Evolutionary conservation across 2,797 vertebrate species (phyloP).

Genomic region (Melopsittacus undulatus): DNA sequence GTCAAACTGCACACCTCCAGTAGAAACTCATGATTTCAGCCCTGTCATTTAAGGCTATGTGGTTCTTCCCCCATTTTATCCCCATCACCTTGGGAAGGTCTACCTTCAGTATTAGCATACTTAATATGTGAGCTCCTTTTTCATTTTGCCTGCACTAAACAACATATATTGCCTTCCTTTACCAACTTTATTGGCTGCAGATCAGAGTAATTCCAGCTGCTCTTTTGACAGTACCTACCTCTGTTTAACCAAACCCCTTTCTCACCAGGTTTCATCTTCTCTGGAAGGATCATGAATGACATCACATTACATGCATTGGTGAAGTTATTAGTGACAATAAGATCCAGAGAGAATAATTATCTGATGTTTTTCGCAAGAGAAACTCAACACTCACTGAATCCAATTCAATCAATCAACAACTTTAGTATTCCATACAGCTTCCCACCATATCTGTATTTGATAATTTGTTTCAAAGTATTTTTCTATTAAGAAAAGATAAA

Average conservation of each 20-base stretch:
- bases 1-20: not conserved
- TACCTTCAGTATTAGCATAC: not conserved
- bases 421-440: not conserved
- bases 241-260: not conserved
- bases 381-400: not conserved
- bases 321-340: not conserved
- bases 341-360: not conserved
- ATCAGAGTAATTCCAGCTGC: not conserved
- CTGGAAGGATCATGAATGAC: not conserved
- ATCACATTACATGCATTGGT: not conserved
- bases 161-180: not conserved
- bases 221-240: not conserved
- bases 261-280: not conserved
- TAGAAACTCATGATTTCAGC: not conserved
- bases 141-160: not conserved
- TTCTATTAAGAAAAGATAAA: not conserved
- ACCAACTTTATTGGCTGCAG: not conserved
- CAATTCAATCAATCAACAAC: not conserved
- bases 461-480: not conserved
- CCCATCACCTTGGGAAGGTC: not conserved
- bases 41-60: not conserved
- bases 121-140: rapidly evolving
- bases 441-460: not conserved
- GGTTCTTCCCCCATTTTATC: not conserved
- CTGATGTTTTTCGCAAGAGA: not conserved